Base-by-base conservation (phyloP, 2,888 invertebrate genomes). In the Deilephila porcellus region DNA sequence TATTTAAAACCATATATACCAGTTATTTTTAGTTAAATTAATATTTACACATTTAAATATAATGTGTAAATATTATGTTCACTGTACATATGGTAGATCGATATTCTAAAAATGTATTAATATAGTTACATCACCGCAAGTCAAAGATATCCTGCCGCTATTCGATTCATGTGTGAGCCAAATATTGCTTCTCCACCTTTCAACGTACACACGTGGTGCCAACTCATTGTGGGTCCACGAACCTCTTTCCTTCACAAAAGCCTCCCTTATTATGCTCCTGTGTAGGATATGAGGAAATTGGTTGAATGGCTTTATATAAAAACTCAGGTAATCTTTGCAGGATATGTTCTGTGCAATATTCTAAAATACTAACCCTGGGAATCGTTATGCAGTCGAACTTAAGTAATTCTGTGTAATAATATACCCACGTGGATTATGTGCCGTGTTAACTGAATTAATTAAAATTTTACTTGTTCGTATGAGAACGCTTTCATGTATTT, bases 271-370 rank as follows among this genome's bases (percentile, higher is more conserved):
- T 93, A 92, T 93, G 90, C 91, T 91, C 87, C 89, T 90, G 88
- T 92, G 90, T 91, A 90, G 92, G 91, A 91, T 94, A 93, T 92
- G 90, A 92, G 92, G 93, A 93, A 93, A 94, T 94, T 93, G 94
- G 93, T 90, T 92, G 91, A 93, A 93, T 93, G 90, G 93, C 91
- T 91, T 92, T 91, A 91, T 93, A 93, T 92, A 91, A 93, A 94
- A 93, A 93, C 90, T 93, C 91, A 82, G 90, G 92, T 93, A 93
- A 93, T 93, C 90, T 93, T 88, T 87, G 87, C 84, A 82, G 88
- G 90, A 89, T 88, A 87, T 88, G 87, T 86, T 56, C 25, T 86
- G 89, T 86, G 90, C 91, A 91, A 93, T 93, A 93, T 91, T 87
- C 89, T 88, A 90, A 88, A 60, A 67, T 25, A 29, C 59, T 73